Conservation (phyloP, 1,140 invertebrate species). For the Ylistrum balloti region DNA sequence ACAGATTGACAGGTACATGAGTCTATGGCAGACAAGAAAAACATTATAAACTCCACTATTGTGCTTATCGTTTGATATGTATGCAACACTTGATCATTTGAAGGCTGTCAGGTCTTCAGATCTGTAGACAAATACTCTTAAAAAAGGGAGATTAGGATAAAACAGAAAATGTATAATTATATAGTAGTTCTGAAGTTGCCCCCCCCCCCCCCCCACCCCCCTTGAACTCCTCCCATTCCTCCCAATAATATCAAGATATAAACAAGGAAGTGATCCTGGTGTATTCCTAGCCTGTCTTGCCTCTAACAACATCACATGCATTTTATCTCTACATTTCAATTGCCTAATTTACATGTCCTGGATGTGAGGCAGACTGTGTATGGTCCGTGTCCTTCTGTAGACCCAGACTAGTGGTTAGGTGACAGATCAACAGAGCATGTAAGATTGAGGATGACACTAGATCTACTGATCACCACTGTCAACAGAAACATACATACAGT, state of each 20-base stretch:
- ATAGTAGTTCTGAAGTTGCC: no score
- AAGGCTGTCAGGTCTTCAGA: no score
- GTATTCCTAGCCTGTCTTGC: background rate
- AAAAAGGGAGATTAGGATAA: no score
- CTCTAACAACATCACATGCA: background rate
- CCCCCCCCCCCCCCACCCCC: no score
- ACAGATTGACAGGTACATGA: no score
- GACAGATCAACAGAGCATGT: conserved; percentile 31
- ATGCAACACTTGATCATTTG: no score
- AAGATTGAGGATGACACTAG: background rate
- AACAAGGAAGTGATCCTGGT: background rate
- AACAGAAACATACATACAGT: background rate
- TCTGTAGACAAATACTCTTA: no score
- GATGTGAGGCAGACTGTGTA: background rate
- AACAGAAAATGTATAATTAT: no score
- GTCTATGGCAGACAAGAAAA: no score
- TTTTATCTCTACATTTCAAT: background rate
- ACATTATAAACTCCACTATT: no score
- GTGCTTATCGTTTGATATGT: no score
- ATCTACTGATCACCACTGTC: background rate
- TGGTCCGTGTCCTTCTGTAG: background rate
- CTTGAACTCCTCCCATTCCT: no score
- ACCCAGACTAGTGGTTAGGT: background rate
- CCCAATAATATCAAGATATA: background rate
- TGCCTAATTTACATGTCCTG: background rate